A percentile compares a stretch with the other conserved stretches of the same genome.
These are phyloP conservation scores for Virgularia gustaviana DNA, from an alignment of 92 coral and sea anemone species.

Conservation along the genomic window DNA sequence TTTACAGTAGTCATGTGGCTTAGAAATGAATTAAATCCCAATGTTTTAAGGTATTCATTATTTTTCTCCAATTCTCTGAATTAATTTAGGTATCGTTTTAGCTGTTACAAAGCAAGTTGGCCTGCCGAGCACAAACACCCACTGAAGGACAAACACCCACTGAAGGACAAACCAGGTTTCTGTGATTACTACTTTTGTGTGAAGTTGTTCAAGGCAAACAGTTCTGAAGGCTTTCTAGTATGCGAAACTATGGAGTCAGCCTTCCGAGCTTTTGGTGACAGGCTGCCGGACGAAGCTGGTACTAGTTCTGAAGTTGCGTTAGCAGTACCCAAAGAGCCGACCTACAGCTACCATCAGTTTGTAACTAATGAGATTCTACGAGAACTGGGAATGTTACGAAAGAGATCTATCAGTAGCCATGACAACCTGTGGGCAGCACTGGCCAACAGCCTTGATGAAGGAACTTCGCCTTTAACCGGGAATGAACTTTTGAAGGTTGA, in stretches of 20 bases:
- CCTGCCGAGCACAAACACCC: too few relatives aligned
- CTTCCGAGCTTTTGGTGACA: constrained; percentile 6
- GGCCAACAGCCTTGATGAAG: constrained; percentile 7
- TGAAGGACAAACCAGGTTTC: constrained; percentile 30
- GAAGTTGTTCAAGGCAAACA: constrained; percentile 4
- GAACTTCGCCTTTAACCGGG: background rate
- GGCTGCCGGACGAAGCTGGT: background rate
- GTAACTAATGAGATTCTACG: constrained; percentile 9
- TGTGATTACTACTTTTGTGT: constrained; percentile 25
- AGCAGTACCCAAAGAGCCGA: constrained; percentile 10
- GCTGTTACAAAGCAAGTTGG: too few relatives aligned
- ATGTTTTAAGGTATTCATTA: too few relatives aligned
- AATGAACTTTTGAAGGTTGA: background rate
- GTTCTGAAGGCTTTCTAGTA: background rate
- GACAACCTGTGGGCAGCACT: constrained; percentile 27
- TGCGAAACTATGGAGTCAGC: constrained; percentile 22
- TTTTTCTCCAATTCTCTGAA: too few relatives aligned
- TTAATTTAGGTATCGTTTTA: too few relatives aligned
- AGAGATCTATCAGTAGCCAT: background rate
- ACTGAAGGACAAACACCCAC: background rate
- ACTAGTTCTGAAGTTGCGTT: background rate
- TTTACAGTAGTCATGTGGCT: too few relatives aligned
- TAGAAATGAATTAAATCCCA: too few relatives aligned
- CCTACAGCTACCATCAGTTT: constrained; percentile 13
- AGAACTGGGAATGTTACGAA: constrained; percentile 12